Evolutionary conservation across 2,797 vertebrate species (phyloP).

Genomic region (Enteromius treurensis): DNA sequence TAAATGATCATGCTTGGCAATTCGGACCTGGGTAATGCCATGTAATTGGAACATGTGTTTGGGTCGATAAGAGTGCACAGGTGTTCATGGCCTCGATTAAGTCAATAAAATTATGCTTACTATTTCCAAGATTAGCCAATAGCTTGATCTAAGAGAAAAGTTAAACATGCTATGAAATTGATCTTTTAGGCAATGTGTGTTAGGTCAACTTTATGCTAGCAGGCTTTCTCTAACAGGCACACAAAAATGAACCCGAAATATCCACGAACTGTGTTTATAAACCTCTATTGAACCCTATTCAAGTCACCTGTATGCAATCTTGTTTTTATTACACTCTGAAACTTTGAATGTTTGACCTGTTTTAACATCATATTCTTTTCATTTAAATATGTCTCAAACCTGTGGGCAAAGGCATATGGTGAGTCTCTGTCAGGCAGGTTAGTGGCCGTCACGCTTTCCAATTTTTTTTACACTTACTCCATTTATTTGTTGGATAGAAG

Average conservation of each 20-base stretch:
- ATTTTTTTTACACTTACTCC: conserved; percentile 26
- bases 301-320: background rate
- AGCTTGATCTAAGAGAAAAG: conserved; percentile 3
- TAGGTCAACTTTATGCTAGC: background rate
- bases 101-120: conserved; percentile 1
- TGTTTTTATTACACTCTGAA: background rate
- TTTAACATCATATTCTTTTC: background rate
- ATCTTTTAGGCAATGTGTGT: background rate
- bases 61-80: conserved; percentile 38
- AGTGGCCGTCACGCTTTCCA: conserved; percentile 6
- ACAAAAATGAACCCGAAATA: background rate
- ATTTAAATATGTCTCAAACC: background rate
- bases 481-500: conserved; percentile 48
- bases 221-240: background rate
- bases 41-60: conserved; percentile 57
- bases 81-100: conserved; percentile 32
- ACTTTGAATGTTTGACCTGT: background rate
- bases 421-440: background rate
- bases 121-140: conserved; percentile 10
- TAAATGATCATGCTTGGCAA: conserved; percentile 53
- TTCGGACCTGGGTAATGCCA: conserved; percentile 52
- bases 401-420: background rate
- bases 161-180: background rate
- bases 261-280: background rate
- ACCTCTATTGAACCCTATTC: background rate